Evolutionary conservation across 2,797 vertebrate species (phyloP).

Genomic region (Smutsia temminckii): DNA sequence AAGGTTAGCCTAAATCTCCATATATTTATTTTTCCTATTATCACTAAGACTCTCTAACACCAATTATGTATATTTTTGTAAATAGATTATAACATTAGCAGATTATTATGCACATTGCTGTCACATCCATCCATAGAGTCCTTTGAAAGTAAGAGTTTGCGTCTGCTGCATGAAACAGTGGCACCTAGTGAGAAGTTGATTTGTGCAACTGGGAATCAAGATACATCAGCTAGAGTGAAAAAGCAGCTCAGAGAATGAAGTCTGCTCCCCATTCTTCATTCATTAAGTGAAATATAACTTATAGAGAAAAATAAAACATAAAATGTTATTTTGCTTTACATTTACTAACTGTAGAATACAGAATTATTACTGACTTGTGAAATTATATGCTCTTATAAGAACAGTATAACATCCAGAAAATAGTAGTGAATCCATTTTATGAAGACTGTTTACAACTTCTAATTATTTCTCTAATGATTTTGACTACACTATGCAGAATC

Average conservation of each 20-base stretch:
- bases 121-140: not conserved
- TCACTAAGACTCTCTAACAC: not conserved
- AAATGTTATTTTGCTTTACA: slow-evolving; percentile 3
- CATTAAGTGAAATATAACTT: not conserved
- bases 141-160: not conserved
- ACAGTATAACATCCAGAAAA: not conserved
- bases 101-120: not conserved
- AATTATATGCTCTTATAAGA: not conserved
- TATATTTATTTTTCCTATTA: not conserved
- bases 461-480: not conserved
- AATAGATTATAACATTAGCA: not conserved
- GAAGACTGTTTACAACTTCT: not conserved
- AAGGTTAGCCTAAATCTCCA: not conserved
- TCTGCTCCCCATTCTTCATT: not conserved
- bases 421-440: not conserved
- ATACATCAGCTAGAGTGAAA: not conserved
- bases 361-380: not conserved
- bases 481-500: not conserved
- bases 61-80: not conserved
- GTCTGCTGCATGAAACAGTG: not conserved
- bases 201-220: not conserved
- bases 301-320: not conserved
- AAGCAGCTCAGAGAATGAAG: not conserved
- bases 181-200: not conserved
- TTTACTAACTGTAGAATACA: not conserved